Base-by-base conservation (phyloP, 2,888 invertebrate genomes). In the Plagiodera versicolora region DNA sequence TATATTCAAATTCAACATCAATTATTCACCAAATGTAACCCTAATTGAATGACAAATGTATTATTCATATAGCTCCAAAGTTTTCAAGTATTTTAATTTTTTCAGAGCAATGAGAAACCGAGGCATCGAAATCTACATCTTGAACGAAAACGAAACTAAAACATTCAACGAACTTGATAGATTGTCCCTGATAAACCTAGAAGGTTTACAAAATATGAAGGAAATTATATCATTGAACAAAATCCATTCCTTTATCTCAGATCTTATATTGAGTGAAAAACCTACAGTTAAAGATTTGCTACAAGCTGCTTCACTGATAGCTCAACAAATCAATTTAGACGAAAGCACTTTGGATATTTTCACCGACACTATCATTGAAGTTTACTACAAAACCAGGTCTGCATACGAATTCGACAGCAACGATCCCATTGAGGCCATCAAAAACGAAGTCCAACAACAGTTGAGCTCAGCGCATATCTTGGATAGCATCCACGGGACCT, bases 21-120 rank as follows among this genome's bases (percentile, higher is more conserved):
- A n/a, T n/a, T n/a, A n/a, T n/a, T n/a, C n/a, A n/a, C n/a, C n/a
- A n/a, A n/a, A n/a, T n/a, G n/a, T n/a, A n/a, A n/a, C n/a, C n/a
- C n/a, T n/a, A n/a, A n/a, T n/a, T n/a, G n/a, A n/a, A n/a, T n/a
- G n/a, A n/a, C n/a, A n/a, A n/a, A n/a, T n/a, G n/a, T n/a, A n/a
- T n/a, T n/a, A n/a, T n/a, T n/a, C n/a, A n/a, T n/a, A n/a, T n/a
- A n/a, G n/a, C n/a, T n/a, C n/a, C n/a, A n/a, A n/a, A n/a, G n/a
- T n/a, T n/a, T n/a, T n/a, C n/a, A n/a, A n/a, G n/a, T n/a, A n/a
- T n/a, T n/a, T n/a, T n/a, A n/a, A n/a, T 68, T 58, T 63, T 78
- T 80, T 56, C 75, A 87, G 94, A 70, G 99, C 99, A 0, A 99
- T 99, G 99, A 86, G 98, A 62, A 99, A 99, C 80, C 86, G 99